These are phyloP conservation scores for Alexandromys fortis DNA, from an alignment of 2,113 vertebrate genomes.

Conservation along the genomic window DNA sequence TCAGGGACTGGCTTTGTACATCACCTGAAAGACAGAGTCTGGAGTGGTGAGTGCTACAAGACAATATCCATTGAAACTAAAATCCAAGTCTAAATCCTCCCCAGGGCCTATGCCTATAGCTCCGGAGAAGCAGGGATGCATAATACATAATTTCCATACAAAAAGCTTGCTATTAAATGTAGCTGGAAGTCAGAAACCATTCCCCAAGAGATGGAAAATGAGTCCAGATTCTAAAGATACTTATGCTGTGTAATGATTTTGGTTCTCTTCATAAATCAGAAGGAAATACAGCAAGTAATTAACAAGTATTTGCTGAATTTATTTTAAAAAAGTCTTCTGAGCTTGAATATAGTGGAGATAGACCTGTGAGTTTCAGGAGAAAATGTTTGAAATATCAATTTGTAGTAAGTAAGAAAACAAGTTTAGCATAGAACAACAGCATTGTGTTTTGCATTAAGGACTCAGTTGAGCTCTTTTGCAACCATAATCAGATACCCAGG, in stretches of 20 bases:
- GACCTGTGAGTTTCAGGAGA: not conserved
- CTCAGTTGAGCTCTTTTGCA: not conserved
- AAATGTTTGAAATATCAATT: not conserved
- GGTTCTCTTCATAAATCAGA: not conserved
- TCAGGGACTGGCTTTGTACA: slow-evolving; percentile 86
- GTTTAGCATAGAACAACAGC: not conserved
- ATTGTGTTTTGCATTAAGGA: not conserved
- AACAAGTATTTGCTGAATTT: not conserved
- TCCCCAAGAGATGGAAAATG: not conserved
- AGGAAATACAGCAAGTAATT: not conserved
- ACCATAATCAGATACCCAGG: not conserved
- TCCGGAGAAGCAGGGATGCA: not conserved
- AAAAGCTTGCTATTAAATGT: not conserved
- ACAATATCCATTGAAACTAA: not conserved
- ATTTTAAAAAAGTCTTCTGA: not conserved
- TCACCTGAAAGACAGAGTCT: slow-evolving; percentile 86
- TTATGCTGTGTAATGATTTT: not conserved
- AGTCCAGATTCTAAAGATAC: slow-evolving; percentile 8
- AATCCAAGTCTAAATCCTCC: not conserved
- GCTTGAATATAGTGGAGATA: not conserved
- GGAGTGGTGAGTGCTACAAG: not conserved
- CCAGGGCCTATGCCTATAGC: not conserved
- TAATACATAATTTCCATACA: not conserved
- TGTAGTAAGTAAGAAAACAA: not conserved
- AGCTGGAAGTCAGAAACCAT: not conserved